phyloP scores from a whole-genome alignment of 2,113 vertebrate species.

The Axis porcinus region DNA sequence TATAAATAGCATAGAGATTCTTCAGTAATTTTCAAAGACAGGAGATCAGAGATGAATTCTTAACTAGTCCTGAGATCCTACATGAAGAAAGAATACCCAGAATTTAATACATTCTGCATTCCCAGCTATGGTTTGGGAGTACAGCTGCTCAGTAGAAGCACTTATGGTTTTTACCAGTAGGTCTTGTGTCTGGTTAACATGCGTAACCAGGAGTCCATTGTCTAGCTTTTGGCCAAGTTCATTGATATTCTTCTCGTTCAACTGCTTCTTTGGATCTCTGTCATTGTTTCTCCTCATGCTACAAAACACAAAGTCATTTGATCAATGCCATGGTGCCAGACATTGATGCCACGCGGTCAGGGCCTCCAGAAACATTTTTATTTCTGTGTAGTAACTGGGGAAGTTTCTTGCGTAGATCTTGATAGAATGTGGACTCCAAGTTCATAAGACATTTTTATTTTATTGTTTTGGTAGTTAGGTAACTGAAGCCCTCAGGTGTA shows the following conservation, averaged over 20 bases:
- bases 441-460: background rate
- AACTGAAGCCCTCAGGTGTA: background rate
- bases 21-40: background rate
- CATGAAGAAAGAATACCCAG: background rate
- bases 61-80: background rate
- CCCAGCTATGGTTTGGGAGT: background rate
- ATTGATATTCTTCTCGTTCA: background rate
- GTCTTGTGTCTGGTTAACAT: constrained; percentile 73
- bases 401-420: background rate
- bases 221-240: constrained; percentile 16
- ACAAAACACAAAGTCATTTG: constrained; percentile 52
- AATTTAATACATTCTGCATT: background rate
- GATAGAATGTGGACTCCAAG: background rate
- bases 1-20: background rate
- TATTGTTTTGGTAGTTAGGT: background rate
- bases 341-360: rapidly evolving
- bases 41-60: background rate
- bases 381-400: background rate
- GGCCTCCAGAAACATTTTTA: background rate
- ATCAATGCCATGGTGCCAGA: background rate
- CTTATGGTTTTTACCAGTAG: constrained; percentile 71
- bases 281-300: constrained; percentile 50
- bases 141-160: background rate
- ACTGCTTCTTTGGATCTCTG: background rate
- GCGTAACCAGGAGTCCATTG: constrained; percentile 67